Percentiles rank a stretch among this genome's conserved stretches.
These are phyloP conservation scores for Amblyteles armatorius DNA, from an alignment of 2,888 invertebrate genomes.

Conservation along the genomic window DNA sequence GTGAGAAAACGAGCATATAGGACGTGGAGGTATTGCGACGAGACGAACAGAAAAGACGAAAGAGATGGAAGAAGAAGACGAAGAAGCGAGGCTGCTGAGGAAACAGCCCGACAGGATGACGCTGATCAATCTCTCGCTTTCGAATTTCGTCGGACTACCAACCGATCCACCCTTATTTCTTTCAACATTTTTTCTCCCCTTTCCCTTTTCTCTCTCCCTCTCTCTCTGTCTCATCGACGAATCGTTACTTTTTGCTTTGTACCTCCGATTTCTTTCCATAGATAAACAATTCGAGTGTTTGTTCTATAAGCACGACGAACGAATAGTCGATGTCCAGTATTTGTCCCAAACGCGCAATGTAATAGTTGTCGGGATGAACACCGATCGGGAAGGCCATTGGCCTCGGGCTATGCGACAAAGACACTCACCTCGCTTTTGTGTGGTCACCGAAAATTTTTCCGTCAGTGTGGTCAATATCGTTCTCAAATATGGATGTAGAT, in stretches of 20 bases:
- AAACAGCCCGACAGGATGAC: constrained; percentile 79
- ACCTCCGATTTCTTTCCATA: constrained; percentile 33
- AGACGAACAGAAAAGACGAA: constrained; percentile 64
- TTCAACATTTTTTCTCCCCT: constrained; percentile 55
- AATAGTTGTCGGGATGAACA: background rate
- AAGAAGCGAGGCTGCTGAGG: constrained; percentile 68
- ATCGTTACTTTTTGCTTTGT: constrained; percentile 60
- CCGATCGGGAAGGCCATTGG: constrained; percentile 31
- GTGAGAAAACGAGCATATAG: constrained; percentile 60
- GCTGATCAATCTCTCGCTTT: constrained; percentile 81
- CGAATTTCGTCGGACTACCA: constrained; percentile 71
- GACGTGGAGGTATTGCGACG: constrained; percentile 62
- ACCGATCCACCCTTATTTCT: constrained; percentile 69
- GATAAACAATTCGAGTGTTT: constrained; percentile 54
- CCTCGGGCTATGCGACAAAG: constrained; percentile 17
- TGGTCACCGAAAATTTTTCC: constrained; percentile 5
- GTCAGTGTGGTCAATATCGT: constrained; percentile 19
- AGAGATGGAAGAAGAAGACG: constrained; percentile 64
- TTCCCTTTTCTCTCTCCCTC: constrained; percentile 16
- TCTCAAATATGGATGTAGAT: background rate
- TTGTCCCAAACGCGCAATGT: background rate
- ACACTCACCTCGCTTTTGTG: constrained; percentile 27
- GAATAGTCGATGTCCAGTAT: background rate
- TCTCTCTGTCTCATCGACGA: constrained; percentile 4
- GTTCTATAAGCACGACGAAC: background rate